Evolutionary conservation across 2,888 invertebrate species (phyloP).

Genomic region (Altica lythri): DNA sequence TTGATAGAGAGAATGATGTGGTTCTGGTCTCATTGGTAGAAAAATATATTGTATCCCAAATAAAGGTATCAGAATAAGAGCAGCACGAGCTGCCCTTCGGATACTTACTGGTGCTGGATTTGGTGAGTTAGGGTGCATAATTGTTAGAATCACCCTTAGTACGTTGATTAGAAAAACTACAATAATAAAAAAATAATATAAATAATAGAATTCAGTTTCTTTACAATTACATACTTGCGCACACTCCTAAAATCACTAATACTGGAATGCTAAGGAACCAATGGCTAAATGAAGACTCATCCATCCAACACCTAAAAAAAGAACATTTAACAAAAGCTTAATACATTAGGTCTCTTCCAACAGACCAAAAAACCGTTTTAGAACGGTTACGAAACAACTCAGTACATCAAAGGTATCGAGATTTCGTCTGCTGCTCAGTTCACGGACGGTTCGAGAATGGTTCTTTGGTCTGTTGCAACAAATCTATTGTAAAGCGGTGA

Average conservation of each 20-base stretch:
- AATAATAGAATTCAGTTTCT: no score
- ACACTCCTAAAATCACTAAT: conserved; percentile 62
- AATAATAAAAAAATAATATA: conserved; percentile 46
- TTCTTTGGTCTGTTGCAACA: no score
- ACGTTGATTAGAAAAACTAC: conserved; percentile 71
- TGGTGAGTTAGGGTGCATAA: conserved; percentile 66
- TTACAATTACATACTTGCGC: conserved; percentile 59
- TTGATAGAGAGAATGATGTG: conserved; percentile 62
- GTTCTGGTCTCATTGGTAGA: conserved; percentile 69
- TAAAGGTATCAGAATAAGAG: conserved; percentile 75
- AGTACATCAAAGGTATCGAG: no score
- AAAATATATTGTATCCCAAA: conserved; percentile 76
- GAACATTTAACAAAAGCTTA: no score
- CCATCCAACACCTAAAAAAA: conserved; percentile 72
- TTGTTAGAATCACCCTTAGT: conserved; percentile 66
- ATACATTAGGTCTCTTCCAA: no score
- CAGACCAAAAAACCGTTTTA: no score
- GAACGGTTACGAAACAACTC: no score
- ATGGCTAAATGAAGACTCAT: conserved; percentile 63
- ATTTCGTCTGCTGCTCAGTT: no score
- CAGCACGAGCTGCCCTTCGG: conserved; percentile 71
- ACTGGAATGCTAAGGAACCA: conserved; percentile 71
- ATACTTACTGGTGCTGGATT: conserved; percentile 65
- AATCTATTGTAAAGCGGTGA: no score
- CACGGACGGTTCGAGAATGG: no score